These are phyloP conservation scores for Liasis olivaceus DNA, from an alignment of 2,797 vertebrate genomes.

Conservation along the genomic window DNA sequence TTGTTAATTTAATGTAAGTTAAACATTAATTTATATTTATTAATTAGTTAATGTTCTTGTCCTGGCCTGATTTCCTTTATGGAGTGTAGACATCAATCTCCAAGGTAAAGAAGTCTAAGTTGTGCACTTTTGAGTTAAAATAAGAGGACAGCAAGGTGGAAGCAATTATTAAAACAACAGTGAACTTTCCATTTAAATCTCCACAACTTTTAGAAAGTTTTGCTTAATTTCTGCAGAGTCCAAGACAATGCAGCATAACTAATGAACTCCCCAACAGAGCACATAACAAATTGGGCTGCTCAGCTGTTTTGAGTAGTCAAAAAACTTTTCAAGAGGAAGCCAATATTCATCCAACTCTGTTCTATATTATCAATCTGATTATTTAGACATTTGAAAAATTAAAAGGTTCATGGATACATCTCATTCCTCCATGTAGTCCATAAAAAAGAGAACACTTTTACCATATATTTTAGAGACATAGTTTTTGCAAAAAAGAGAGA, in stretches of 20 bases:
- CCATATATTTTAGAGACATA: conserved; percentile 14
- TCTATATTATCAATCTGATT: background rate
- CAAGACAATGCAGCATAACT: too few relatives aligned
- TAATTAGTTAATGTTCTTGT: too few relatives aligned
- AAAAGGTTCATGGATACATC: background rate
- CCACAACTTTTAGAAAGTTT: background rate
- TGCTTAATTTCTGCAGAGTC: background rate
- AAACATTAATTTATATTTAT: too few relatives aligned
- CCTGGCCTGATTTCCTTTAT: too few relatives aligned
- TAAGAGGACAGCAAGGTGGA: background rate
- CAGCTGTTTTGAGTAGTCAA: background rate
- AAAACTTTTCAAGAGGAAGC: background rate
- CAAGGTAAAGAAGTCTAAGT: too few relatives aligned
- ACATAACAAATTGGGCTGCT: background rate
- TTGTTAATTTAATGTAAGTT: too few relatives aligned
- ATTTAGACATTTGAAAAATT: background rate
- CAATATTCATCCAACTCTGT: background rate
- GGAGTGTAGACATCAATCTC: too few relatives aligned
- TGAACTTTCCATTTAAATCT: background rate
- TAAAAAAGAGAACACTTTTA: background rate
- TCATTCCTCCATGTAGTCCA: background rate
- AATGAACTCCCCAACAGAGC: background rate
- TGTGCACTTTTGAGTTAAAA: too few relatives aligned
- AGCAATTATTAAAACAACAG: background rate
- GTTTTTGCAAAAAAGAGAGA: conserved; percentile 46